Evolutionary conservation across 1,140 invertebrate species (phyloP).

Genomic region (Ceratosolen fusciceps): DNA sequence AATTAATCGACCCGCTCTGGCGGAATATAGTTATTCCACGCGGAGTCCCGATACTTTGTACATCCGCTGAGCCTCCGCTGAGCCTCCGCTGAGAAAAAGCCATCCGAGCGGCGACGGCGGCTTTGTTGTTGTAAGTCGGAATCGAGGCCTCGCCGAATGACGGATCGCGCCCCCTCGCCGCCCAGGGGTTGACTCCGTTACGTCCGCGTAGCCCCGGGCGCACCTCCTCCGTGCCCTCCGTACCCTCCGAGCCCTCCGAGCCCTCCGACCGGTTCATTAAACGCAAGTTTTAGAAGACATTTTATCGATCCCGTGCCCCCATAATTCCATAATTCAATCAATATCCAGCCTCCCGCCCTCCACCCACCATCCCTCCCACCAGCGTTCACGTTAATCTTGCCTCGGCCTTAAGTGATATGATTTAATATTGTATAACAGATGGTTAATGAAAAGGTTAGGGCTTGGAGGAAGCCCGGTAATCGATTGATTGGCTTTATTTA

Average conservation of each 20-base stretch:
- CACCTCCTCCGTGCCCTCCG: too few relatives aligned
- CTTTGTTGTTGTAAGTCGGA: conserved; percentile 3
- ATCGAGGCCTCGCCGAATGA: background rate
- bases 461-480: background rate
- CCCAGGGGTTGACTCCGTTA: too few relatives aligned
- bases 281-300: background rate
- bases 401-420: background rate
- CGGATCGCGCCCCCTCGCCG: background rate
- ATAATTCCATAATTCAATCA: conserved; percentile 12
- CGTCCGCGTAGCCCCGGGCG: too few relatives aligned
- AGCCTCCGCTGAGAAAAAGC: background rate
- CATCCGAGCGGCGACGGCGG: background rate
- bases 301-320: background rate
- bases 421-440: background rate
- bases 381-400: background rate
- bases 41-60: background rate
- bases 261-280: background rate
- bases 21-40: background rate
- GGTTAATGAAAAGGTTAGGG: background rate
- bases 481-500: background rate
- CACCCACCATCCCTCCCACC: too few relatives aligned
- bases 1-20: background rate
- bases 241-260: background rate
- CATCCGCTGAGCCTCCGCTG: background rate
- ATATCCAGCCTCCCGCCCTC: too few relatives aligned